Conservation (phyloP, 2,113 vertebrate genomes). For the Bubo blakistoni region DNA sequence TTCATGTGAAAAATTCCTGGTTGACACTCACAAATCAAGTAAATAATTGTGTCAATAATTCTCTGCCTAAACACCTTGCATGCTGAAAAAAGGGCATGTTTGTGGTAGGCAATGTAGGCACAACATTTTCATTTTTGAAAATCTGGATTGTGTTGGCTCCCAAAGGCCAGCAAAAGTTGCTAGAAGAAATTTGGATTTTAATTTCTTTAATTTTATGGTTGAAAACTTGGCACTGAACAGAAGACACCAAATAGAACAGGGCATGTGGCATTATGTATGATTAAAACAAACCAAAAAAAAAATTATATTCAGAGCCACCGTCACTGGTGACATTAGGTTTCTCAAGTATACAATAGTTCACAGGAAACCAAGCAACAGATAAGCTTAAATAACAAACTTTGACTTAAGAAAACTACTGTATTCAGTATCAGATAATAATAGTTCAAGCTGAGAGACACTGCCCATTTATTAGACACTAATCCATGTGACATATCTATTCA, state of each 20-base stretch:
- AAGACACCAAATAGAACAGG: not conserved
- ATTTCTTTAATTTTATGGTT: not conserved
- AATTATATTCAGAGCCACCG: not conserved
- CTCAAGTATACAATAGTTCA: not conserved
- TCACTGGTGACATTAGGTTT: not conserved
- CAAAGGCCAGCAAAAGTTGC: not conserved
- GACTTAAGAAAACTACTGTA: not conserved
- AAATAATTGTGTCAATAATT: not conserved
- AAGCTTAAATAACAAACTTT: not conserved
- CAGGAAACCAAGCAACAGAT: not conserved
- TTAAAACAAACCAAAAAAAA: not conserved
- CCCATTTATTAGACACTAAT: not conserved
- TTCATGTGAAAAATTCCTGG: not conserved
- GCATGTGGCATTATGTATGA: not conserved
- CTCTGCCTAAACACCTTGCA: not conserved
- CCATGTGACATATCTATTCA: not conserved
- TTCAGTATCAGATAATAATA: not conserved
- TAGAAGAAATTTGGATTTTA: not conserved
- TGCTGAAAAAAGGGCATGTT: not conserved
- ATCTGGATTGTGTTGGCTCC: not conserved
- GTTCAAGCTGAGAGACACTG: not conserved
- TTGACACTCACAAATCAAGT: not conserved
- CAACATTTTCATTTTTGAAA: not conserved
- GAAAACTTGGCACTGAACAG: not conserved
- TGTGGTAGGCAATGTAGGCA: not conserved